Evolutionary conservation across 2,113 vertebrate genomes (phyloP).

Genomic region (western clawed frog (Xenopus tropicalis)): UCB_Xtro_10.0 CM004447.2:120375501-120376000

Average conservation of each 20-base stretch:
- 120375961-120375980: too few relatives aligned
- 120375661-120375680: slow-evolving; percentile 37
- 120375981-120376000: too few relatives aligned
- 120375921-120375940: too few relatives aligned
- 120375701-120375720: slow-evolving; percentile 33
- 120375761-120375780: neutral
- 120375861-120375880: too few relatives aligned
- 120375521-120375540: slow-evolving; percentile 39
- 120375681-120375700: slow-evolving; percentile 40
- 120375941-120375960: too few relatives aligned
- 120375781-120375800: slow-evolving; percentile 1
- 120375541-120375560: slow-evolving; percentile 43
- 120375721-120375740: slow-evolving; percentile 28
- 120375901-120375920: too few relatives aligned
- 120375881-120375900: too few relatives aligned
- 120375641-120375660: slow-evolving; percentile 26
- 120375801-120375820: slow-evolving; percentile 6
- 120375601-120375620: slow-evolving; percentile 40
- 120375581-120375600: slow-evolving; percentile 39
- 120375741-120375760: slow-evolving; percentile 24
- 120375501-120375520: slow-evolving; percentile 43
- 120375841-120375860: neutral
- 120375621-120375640: slow-evolving; percentile 37
- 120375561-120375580: slow-evolving; percentile 37
- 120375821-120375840: neutral